Conservation (phyloP, 2,888 invertebrate genomes). For the Baccha elongata region DNA sequence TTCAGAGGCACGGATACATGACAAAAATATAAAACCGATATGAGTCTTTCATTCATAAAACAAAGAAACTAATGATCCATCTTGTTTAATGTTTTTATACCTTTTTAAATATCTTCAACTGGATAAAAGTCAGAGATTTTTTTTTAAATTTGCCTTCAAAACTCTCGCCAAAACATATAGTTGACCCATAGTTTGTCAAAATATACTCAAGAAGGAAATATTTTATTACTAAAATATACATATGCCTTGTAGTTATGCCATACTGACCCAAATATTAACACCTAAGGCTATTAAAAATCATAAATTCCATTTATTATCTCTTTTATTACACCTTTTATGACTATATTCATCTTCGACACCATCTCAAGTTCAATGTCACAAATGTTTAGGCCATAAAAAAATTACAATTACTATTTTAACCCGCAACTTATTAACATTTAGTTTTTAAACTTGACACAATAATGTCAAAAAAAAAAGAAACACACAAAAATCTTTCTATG, state of each 20-base stretch:
- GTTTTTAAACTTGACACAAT: constrained; percentile 63
- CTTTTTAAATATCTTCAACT: too few species aligned
- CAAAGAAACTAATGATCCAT: too few species aligned
- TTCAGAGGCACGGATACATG: too few species aligned
- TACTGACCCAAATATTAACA: constrained; percentile 9
- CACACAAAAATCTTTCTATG: constrained; percentile 18
- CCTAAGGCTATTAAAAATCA: not conserved
- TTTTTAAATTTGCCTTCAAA: too few species aligned
- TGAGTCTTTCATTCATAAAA: too few species aligned
- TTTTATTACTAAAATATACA: not conserved
- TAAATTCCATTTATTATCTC: not conserved
- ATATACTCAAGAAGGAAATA: not conserved
- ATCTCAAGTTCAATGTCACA: constrained; percentile 30
- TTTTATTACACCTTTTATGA: constrained; percentile 1
- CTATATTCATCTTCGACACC: not conserved
- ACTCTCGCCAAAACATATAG: too few species aligned
- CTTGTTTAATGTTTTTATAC: too few species aligned
- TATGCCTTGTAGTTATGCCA: constrained; percentile 6
- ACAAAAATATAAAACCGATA: too few species aligned
- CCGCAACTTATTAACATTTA: constrained; percentile 50
- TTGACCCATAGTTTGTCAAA: not conserved
- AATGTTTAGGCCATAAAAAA: constrained; percentile 15
- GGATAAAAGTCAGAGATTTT: too few species aligned
- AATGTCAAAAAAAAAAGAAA: not conserved
- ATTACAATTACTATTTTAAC: constrained; percentile 27